Percentiles rank a stretch among this genome's conserved stretches.
phyloP scores from a whole-genome alignment of 1,140 invertebrate genomes.

The Drosophila erecta region DNA sequence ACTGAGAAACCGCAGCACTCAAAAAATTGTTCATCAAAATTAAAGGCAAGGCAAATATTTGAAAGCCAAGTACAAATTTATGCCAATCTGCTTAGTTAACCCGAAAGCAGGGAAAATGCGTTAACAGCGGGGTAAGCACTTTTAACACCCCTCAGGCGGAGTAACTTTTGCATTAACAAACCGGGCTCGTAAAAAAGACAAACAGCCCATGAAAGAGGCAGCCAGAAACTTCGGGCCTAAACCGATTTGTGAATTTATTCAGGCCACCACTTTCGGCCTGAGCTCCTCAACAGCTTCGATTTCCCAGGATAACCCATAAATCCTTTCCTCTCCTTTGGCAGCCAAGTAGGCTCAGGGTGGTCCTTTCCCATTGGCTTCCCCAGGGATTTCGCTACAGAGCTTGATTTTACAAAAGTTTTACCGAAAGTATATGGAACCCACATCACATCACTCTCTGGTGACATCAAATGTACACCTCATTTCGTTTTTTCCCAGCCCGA shows the following conservation, averaged over 20 bases:
- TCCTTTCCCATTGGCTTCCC: slow-evolving; percentile 31
- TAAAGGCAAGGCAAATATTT: slow-evolving; percentile 64
- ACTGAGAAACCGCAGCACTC: slow-evolving; percentile 29
- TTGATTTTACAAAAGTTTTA: slow-evolving; percentile 1
- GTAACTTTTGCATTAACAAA: slow-evolving; percentile 66
- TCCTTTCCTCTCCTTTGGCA: slow-evolving; percentile 16
- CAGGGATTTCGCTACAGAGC: neutral
- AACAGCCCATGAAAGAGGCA: slow-evolving; percentile 48
- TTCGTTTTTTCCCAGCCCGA: slow-evolving; percentile 22
- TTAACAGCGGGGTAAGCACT: slow-evolving; percentile 15
- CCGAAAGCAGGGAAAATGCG: neutral
- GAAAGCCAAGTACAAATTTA: slow-evolving; percentile 58
- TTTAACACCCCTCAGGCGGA: slow-evolving; percentile 55
- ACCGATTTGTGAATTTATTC: slow-evolving; percentile 67
- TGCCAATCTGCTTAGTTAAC: slow-evolving; percentile 42
- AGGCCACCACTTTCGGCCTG: slow-evolving; percentile 44
- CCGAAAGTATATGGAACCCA: neutral
- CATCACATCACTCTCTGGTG: neutral
- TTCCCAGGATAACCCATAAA: slow-evolving; percentile 47
- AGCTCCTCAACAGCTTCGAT: slow-evolving; percentile 44
- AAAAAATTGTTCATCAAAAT: slow-evolving; percentile 64
- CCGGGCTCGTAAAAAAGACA: slow-evolving; percentile 66
- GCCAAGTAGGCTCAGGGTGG: neutral
- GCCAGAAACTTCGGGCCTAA: slow-evolving; percentile 48
- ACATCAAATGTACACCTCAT: slow-evolving; percentile 4